A percentile compares a stretch with the other conserved stretches of the same genome.
Conservation (phyloP, 2,888 invertebrate species). For the Eristalis arbustorum region DNA sequence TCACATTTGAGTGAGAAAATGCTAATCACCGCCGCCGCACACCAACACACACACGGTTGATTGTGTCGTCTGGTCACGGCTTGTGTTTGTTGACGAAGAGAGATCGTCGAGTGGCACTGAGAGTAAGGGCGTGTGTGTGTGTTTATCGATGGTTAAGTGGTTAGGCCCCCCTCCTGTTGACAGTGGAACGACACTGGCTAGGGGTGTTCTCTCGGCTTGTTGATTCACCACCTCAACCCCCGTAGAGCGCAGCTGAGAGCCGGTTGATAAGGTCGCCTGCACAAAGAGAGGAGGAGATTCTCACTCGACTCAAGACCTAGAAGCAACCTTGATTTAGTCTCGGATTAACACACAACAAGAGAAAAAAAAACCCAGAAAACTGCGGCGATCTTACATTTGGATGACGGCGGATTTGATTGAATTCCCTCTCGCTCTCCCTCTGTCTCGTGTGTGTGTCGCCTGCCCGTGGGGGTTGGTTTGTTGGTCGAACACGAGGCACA, state of each 20-base stretch:
- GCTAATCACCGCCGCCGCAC: constrained; percentile 60
- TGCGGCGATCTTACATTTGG: not conserved
- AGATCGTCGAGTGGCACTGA: constrained; percentile 33
- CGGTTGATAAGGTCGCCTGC: not conserved
- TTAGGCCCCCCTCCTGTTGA: no score
- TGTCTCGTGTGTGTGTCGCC: not conserved
- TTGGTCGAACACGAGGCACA: not conserved
- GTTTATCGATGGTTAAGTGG: constrained; percentile 29
- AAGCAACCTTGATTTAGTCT: constrained; percentile 50
- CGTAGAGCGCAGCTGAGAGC: not conserved
- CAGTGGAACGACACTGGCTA: not conserved
- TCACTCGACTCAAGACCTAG: constrained; percentile 19
- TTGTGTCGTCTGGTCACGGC: not conserved
- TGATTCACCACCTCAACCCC: not conserved
- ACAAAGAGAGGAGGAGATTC: not conserved
- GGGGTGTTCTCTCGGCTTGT: not conserved
- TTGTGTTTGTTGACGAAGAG: constrained; percentile 19
- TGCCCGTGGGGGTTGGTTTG: not conserved
- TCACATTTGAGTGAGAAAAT: constrained; percentile 62
- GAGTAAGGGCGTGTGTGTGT: constrained; percentile 12
- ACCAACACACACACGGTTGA: not conserved
- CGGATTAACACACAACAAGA: constrained; percentile 18
- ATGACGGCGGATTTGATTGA: not conserved
- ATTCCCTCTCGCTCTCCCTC: not conserved
- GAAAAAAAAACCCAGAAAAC: not conserved